Conservation (phyloP, 1,140 invertebrate genomes). For the Potamilus streckersoni region DNA sequence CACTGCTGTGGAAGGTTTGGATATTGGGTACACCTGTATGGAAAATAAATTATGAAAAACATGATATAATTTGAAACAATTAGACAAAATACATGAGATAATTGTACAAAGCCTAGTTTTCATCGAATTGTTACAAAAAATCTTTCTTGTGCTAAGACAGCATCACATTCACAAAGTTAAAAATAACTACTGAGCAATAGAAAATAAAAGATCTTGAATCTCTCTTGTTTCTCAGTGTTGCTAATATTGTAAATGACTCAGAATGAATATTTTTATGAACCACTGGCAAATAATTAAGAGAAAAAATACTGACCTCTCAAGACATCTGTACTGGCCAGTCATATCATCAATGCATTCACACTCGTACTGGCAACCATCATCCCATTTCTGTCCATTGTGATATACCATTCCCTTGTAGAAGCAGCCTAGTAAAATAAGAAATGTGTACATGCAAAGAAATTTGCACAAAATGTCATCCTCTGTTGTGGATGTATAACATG, state of each 20-base stretch:
- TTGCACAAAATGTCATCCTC: neutral
- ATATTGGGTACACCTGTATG: conserved; percentile 41
- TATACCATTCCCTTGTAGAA: conserved; percentile 44
- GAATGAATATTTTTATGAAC: no score
- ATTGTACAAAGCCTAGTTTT: neutral
- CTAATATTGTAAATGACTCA: no score
- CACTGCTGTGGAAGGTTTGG: conserved; percentile 46
- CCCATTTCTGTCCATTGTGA: conserved; percentile 44
- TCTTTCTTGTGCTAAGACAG: neutral
- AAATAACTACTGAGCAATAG: neutral
- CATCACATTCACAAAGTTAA: neutral
- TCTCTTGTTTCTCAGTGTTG: no score
- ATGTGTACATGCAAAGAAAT: neutral
- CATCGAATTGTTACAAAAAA: neutral
- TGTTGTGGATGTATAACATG: no score
- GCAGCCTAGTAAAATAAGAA: conserved; percentile 34
- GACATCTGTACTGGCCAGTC: conserved; percentile 48
- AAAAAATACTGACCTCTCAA: conserved; percentile 21
- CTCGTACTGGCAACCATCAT: conserved; percentile 41
- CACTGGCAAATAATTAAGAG: no score
- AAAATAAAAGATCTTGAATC: no score
- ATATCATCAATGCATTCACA: conserved; percentile 47
- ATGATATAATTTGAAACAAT: neutral
- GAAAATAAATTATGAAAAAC: neutral
- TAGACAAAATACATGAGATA: neutral